Evolutionary conservation across 2,888 invertebrate species (phyloP).

Genomic region (Philaethria dido): DNA sequence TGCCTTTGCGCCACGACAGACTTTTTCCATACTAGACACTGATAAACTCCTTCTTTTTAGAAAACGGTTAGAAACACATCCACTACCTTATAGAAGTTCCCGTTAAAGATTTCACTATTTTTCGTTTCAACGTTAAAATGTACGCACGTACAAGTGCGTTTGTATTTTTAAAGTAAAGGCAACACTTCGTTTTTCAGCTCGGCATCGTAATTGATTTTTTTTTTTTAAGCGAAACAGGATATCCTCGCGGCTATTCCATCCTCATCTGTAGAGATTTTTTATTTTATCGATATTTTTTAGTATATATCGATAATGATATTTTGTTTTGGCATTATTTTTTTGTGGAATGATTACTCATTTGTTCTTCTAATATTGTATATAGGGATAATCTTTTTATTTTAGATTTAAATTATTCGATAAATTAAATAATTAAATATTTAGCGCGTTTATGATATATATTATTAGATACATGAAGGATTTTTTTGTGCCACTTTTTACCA

Average conservation of each 20-base stretch:
- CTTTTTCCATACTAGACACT: too few relatives aligned
- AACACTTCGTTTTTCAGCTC: slow-evolving; percentile 31
- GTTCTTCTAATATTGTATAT: too few relatives aligned
- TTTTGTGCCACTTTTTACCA: too few relatives aligned
- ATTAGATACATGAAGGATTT: too few relatives aligned
- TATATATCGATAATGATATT: slow-evolving; percentile 4
- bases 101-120: background rate
- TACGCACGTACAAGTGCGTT: slow-evolving; percentile 33
- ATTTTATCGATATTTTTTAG: slow-evolving; percentile 8
- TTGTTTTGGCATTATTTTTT: background rate
- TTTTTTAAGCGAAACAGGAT: slow-evolving; percentile 47
- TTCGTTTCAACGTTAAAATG: slow-evolving; percentile 9
- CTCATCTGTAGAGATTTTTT: slow-evolving; percentile 33
- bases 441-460: too few relatives aligned
- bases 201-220: slow-evolving; percentile 46
- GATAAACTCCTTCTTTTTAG: too few relatives aligned
- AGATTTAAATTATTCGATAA: too few relatives aligned
- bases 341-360: too few relatives aligned
- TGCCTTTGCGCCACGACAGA: too few relatives aligned
- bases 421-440: too few relatives aligned
- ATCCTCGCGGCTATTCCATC: slow-evolving; percentile 43
- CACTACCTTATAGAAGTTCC: background rate
- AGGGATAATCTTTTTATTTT: too few relatives aligned
- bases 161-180: slow-evolving; percentile 38
- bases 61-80: too few relatives aligned